Evolutionary conservation across 1,140 invertebrate genomes (phyloP), one percentile per base, ranked within the genome.

Genomic region (Brachionus rotundiformis): DNA sequence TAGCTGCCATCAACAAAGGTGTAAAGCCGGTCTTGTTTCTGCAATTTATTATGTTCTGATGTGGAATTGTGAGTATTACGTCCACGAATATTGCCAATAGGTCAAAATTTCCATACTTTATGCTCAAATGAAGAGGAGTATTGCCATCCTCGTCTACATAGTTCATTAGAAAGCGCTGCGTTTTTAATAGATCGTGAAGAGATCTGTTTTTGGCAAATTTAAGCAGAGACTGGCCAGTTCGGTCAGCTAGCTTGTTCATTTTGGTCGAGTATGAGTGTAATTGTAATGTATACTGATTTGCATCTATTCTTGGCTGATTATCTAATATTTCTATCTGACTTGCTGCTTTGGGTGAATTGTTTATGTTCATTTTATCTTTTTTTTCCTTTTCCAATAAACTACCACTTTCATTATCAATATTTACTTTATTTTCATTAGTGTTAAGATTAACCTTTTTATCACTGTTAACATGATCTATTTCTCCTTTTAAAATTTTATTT

Each of bases 41-140:
- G 16, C 44, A 13, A 73, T 73, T 73, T 11, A 73, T 44, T 44
- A 73, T 44, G 29, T 73, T 73, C 41, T 73, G 68, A 44, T 73
- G 41, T 6, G 68, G 68, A 25, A 73, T 73, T 11, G 68, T 73
- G 8, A 73, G 10, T 25, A 41, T 44, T 1, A 73, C 68, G 19
- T 73, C 68, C 6, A 73, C 36, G 44, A 73, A 73, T 31, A 73
- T 44, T 41, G 23, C 68, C 1, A 73, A n/a, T 23, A 73, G 16
- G 25, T 73, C 68, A 44, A 27, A 73, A 73, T 73, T 73, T 41
- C n/a, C n/a, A 44, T 73, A 13, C 19, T 39, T 16, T 44, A 73
- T 73, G 41, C 68, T 25, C 11, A 44, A 44, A 44, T 73, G 68
- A 47, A 73, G 36, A 13, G 68, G 68, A 11, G 16, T 25, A 7